Conservation (phyloP, 1,140 invertebrate species). For the Protaetia brevitarsis region DNA sequence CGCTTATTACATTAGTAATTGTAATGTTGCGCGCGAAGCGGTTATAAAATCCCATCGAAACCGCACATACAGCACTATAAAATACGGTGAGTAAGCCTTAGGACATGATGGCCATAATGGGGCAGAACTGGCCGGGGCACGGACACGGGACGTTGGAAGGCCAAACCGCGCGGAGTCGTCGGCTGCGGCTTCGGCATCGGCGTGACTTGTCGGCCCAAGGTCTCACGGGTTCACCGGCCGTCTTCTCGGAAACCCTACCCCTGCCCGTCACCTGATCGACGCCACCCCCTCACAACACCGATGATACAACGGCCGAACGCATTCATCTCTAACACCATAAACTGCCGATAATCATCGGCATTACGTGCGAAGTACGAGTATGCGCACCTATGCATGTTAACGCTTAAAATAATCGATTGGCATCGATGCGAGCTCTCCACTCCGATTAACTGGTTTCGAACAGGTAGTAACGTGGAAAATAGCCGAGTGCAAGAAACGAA, state of each 20-base stretch:
- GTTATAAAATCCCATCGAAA: conserved; percentile 22
- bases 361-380: neutral
- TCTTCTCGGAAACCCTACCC: conserved; percentile 20
- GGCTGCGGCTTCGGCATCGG: conserved; percentile 17
- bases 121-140: conserved; percentile 18
- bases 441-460: neutral
- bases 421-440: neutral
- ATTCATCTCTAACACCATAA: conserved; percentile 20
- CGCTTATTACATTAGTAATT: conserved; percentile 19
- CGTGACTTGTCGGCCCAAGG: conserved; percentile 21
- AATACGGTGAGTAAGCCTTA: conserved; percentile 18
- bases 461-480: neutral
- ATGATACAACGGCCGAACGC: neutral
- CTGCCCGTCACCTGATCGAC: conserved; percentile 16
- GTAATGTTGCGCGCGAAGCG: conserved; percentile 20
- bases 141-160: conserved; percentile 22
- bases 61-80: conserved; percentile 18
- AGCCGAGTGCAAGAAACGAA: neutral
- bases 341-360: neutral
- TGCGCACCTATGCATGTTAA: neutral
- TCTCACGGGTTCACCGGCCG: conserved; percentile 16
- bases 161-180: conserved; percentile 18
- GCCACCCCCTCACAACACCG: conserved; percentile 7
- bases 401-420: neutral
- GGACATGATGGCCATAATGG: conserved; percentile 18